Conservation (phyloP, 2,113 vertebrate species). For the Mobula birostris region DNA sequence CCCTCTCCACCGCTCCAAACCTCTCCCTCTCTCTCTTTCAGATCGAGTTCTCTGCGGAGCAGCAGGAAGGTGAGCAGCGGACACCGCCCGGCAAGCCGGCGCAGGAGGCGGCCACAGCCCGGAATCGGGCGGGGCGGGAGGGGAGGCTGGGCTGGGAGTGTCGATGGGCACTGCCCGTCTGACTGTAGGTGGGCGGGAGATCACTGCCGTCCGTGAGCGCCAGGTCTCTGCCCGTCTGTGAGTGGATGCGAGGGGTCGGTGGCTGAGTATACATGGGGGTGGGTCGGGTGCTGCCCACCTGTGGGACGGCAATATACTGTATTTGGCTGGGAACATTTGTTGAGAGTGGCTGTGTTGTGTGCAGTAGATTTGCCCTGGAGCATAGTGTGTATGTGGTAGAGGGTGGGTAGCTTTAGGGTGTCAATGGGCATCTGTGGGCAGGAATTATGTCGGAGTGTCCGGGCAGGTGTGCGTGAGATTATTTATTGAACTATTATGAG, state of each 20-base stretch:
- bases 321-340: not conserved
- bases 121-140: not conserved
- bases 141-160: not conserved
- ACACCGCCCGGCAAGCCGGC: no score
- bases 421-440: no score
- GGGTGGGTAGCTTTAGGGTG: no score
- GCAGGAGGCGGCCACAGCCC: not conserved
- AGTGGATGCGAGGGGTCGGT: not conserved
- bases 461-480: no score
- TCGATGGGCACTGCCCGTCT: not conserved
- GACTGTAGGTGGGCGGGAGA: not conserved
- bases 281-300: not conserved
- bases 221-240: not conserved
- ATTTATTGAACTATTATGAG: no score
- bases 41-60: slow-evolving; percentile 71
- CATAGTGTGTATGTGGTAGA: not conserved
- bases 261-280: not conserved
- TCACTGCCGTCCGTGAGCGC: not conserved
- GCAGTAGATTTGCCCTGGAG: not conserved
- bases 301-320: not conserved
- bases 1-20: slow-evolving; percentile 37
- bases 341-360: not conserved
- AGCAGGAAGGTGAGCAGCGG: slow-evolving; percentile 70
- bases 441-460: no score
- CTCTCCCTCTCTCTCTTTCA: slow-evolving; percentile 55